A percentile compares a stretch with the other conserved stretches of the same genome.
These are phyloP conservation scores for Clarias macrocephalus DNA, from an alignment of 2,113 vertebrate species.

Conservation along the genomic window DNA sequence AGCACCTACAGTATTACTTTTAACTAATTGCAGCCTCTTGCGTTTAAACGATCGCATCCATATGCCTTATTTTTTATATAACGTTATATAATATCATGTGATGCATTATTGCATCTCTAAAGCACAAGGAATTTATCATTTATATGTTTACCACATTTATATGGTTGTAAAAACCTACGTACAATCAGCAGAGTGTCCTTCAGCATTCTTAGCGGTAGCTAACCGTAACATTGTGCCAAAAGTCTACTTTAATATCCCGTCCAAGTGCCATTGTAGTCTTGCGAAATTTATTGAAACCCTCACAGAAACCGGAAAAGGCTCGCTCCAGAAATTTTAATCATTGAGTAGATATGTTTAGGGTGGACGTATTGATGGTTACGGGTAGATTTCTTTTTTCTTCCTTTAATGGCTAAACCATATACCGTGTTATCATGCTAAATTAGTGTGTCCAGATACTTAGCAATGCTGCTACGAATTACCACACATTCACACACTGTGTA, in stretches of 20 bases:
- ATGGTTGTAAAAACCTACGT: background rate
- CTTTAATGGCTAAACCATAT: background rate
- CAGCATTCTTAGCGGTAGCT: background rate
- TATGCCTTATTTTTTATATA: background rate
- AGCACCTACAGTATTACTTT: no score
- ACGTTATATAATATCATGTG: background rate
- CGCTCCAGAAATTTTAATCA: no score
- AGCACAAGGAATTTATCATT: background rate
- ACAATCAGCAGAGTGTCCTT: conserved; percentile 5
- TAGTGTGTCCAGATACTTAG: background rate
- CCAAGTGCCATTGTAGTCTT: background rate
- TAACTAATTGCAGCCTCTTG: no score
- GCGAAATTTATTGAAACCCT: background rate
- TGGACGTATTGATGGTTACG: background rate
- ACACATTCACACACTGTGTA: background rate
- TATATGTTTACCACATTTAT: background rate
- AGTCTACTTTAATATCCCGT: background rate
- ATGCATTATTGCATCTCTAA: background rate
- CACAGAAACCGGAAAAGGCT: background rate
- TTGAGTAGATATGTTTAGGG: background rate
- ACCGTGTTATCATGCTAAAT: background rate
- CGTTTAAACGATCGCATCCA: no score
- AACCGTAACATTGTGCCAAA: background rate
- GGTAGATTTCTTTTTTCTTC: background rate
- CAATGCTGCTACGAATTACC: background rate